Evolutionary conservation across 1,140 invertebrate genomes (phyloP).

Genomic region (Aplysia californica): DNA sequence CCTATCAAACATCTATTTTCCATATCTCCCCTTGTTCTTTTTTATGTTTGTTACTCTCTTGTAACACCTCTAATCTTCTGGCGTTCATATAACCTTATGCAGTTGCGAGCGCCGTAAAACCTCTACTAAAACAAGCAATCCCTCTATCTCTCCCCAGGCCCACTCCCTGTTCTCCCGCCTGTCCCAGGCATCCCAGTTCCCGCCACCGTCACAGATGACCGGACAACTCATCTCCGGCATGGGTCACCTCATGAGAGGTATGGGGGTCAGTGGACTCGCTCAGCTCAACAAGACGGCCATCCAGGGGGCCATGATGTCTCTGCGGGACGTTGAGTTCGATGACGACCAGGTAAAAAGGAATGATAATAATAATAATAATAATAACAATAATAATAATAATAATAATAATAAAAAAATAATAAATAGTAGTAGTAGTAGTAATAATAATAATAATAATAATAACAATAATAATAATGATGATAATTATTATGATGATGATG

Average conservation of each 20-base stretch:
- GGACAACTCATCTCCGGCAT: slow-evolving; percentile 11
- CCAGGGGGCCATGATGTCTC: slow-evolving; percentile 21
- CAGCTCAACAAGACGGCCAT: slow-evolving; percentile 15
- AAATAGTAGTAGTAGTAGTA: too few relatives aligned
- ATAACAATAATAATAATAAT: too few relatives aligned
- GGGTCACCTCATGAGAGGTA: slow-evolving; percentile 16
- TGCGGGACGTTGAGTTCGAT: slow-evolving; percentile 31
- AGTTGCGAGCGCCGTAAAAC: too few relatives aligned
- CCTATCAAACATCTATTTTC: background rate
- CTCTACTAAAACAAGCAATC: too few relatives aligned
- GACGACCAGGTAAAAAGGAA: slow-evolving; percentile 23
- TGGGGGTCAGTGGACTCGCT: slow-evolving; percentile 8
- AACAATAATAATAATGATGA: too few relatives aligned
- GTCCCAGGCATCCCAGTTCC: slow-evolving; percentile 25
- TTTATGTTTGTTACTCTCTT: background rate
- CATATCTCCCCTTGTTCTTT: background rate
- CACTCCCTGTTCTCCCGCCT: slow-evolving; percentile 11
- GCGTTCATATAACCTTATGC: too few relatives aligned
- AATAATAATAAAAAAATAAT: too few relatives aligned
- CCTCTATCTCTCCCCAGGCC: background rate
- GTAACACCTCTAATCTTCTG: too few relatives aligned
- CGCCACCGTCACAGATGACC: background rate
- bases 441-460: too few relatives aligned
- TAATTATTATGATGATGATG: too few relatives aligned
- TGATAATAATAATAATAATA: background rate